Percentiles rank a stretch among this genome's conserved stretches.
phyloP scores from a whole-genome alignment of 2,888 invertebrate genomes.

The Drosophila mimetica region DNA sequence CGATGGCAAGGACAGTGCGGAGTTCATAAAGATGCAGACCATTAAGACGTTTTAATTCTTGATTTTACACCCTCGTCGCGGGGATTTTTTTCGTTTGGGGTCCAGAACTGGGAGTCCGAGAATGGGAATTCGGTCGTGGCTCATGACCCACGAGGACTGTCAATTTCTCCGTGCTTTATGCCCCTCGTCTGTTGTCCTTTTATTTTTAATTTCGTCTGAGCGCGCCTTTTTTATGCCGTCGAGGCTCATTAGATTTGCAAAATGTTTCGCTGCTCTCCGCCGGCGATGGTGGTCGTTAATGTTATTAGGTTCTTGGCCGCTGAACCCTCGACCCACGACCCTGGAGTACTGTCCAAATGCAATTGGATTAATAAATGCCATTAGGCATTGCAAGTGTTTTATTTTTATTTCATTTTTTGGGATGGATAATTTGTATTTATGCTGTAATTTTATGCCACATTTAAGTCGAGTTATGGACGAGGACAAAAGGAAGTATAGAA shows the following conservation, averaged over 20 bases:
- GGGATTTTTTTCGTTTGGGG: background rate
- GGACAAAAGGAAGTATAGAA: slow-evolving; percentile 7
- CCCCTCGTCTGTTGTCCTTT: slow-evolving; percentile 48
- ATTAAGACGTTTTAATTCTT: slow-evolving; percentile 81
- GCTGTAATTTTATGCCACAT: slow-evolving; percentile 69
- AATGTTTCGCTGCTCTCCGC: slow-evolving; percentile 69
- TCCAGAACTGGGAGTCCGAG: slow-evolving; percentile 10
- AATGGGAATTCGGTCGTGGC: slow-evolving; percentile 18
- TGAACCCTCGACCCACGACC: slow-evolving; percentile 1
- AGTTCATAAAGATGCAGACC: slow-evolving; percentile 69
- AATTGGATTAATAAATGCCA: slow-evolving; percentile 80
- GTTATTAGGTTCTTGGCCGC: slow-evolving; percentile 62
- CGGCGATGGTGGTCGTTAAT: slow-evolving; percentile 69
- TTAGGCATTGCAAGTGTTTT: slow-evolving; percentile 61
- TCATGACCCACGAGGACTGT: slow-evolving; percentile 53
- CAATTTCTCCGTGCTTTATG: slow-evolving; percentile 65
- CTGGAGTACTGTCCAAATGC: slow-evolving; percentile 36
- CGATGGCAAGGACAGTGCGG: slow-evolving; percentile 1
- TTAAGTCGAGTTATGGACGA: slow-evolving; percentile 55
- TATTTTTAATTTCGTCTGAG: slow-evolving; percentile 36
- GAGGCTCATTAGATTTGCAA: slow-evolving; percentile 84
- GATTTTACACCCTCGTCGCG: slow-evolving; percentile 75
- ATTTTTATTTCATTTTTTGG: slow-evolving; percentile 53
- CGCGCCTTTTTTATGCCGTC: slow-evolving; percentile 80
- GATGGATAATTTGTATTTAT: slow-evolving; percentile 65